phyloP scores from a whole-genome alignment of 1,140 invertebrate genomes.

The Leptoteleia sp. region DNA sequence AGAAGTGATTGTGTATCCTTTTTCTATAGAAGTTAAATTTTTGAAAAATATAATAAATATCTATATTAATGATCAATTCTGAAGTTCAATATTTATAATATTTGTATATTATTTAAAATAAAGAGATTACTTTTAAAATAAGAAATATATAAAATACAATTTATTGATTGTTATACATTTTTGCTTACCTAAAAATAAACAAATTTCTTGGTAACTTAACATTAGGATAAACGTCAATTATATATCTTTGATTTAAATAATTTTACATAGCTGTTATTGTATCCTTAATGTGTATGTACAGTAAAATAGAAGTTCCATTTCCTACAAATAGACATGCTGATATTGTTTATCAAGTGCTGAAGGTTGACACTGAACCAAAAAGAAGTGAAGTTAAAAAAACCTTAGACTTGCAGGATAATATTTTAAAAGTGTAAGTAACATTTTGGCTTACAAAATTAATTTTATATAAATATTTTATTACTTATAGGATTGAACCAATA shows the following conservation, averaged over 20 bases:
- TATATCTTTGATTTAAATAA: too few species aligned
- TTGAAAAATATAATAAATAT: too few species aligned
- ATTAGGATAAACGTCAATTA: background rate
- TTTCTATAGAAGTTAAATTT: too few species aligned
- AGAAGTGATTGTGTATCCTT: too few species aligned
- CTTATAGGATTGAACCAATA: too few species aligned
- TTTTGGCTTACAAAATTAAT: too few species aligned
- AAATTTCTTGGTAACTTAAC: background rate
- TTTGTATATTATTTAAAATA: too few species aligned
- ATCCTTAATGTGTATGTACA: constrained; percentile 29
- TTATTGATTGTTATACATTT: background rate
- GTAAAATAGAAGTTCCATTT: constrained; percentile 83
- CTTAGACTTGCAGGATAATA: constrained; percentile 83
- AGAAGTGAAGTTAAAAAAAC: constrained; percentile 85
- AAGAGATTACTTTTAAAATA: background rate
- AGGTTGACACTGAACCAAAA: constrained; percentile 89
- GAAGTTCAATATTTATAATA: too few species aligned
- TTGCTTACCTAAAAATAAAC: too few species aligned
- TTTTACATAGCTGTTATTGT: too few species aligned
- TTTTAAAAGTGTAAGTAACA: constrained; percentile 84
- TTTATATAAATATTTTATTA: too few species aligned
- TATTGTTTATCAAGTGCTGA: constrained; percentile 87
- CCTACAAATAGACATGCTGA: constrained; percentile 84
- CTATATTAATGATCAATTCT: too few species aligned
- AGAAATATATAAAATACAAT: background rate